Evolutionary conservation across 1,140 invertebrate species (phyloP).

Genomic region (Chironomus tepperi): DNA sequence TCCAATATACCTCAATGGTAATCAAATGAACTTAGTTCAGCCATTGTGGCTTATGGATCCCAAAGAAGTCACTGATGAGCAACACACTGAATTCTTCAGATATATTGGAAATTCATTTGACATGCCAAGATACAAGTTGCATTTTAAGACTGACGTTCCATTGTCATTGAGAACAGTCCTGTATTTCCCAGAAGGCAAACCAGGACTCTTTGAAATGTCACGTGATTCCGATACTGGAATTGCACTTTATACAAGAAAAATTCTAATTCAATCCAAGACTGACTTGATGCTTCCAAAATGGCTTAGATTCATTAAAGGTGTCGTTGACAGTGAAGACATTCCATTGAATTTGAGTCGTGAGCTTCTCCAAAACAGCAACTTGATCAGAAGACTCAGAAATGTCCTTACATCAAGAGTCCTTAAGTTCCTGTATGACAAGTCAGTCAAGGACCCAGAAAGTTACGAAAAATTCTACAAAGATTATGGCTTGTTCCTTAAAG

Average conservation of each 20-base stretch:
- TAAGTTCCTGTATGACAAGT: slow-evolving; percentile 76
- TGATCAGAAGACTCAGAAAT: slow-evolving; percentile 80
- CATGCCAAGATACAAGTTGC: slow-evolving; percentile 70
- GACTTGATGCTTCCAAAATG: slow-evolving; percentile 90
- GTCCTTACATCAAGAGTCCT: slow-evolving; percentile 79
- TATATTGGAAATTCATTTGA: slow-evolving; percentile 81
- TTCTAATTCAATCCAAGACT: slow-evolving; percentile 82
- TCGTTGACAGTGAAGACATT: slow-evolving; percentile 97
- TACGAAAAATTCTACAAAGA: slow-evolving; percentile 85
- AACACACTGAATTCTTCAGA: slow-evolving; percentile 86
- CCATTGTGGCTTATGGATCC: slow-evolving; percentile 90
- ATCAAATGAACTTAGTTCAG: slow-evolving; percentile 76
- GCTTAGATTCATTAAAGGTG: slow-evolving; percentile 89
- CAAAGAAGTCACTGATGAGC: slow-evolving; percentile 72
- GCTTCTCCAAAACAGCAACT: slow-evolving; percentile 83
- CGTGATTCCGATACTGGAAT: slow-evolving; percentile 73
- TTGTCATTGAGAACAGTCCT: slow-evolving; percentile 82
- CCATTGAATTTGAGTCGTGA: slow-evolving; percentile 94
- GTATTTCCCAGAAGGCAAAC: slow-evolving; percentile 88
- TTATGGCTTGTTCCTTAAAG: slow-evolving; percentile 89
- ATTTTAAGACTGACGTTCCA: slow-evolving; percentile 72
- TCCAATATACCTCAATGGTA: slow-evolving; percentile 85
- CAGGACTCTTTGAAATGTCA: slow-evolving; percentile 81
- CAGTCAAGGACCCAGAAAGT: slow-evolving; percentile 72
- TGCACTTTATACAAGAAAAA: slow-evolving; percentile 80